Conservation (phyloP, 2,888 invertebrate species). For the Lymantria monacha region DNA sequence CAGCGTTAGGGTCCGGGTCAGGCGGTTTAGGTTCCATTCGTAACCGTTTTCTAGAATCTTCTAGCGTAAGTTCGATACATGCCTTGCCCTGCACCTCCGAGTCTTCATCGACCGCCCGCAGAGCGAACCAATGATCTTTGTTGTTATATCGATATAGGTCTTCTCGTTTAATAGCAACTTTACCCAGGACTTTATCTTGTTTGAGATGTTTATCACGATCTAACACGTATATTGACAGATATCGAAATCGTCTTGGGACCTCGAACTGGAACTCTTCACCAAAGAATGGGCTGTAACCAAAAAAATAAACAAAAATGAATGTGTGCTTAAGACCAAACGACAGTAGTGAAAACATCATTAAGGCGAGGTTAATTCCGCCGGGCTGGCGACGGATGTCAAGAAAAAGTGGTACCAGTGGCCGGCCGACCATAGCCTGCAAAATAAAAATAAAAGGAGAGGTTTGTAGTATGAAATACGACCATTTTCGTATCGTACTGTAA, state of each 20-base stretch:
- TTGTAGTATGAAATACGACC: too few species aligned
- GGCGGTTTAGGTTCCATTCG: constrained; percentile 79
- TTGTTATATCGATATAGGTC: constrained; percentile 93
- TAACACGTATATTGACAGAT: constrained; percentile 93
- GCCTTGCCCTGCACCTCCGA: constrained; percentile 96
- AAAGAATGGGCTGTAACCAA: constrained; percentile 90
- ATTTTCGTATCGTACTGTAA: too few species aligned
- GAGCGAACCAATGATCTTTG: constrained; percentile 96
- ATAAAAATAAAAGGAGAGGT: too few species aligned
- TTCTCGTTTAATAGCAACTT: constrained; percentile 93
- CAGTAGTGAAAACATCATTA: too few species aligned
- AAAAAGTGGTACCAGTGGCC: too few species aligned
- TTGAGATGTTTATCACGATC: constrained; percentile 92
- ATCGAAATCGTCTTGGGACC: constrained; percentile 94
- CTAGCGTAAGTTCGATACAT: constrained; percentile 89
- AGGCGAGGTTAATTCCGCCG: too few species aligned
- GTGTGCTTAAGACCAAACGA: too few species aligned
- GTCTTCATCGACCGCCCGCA: constrained; percentile 92
- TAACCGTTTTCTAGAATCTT: constrained; percentile 79
- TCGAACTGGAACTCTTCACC: constrained; percentile 97
- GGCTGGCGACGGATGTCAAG: too few species aligned
- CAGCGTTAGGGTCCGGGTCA: constrained; percentile 62
- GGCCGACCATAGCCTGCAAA: too few species aligned
- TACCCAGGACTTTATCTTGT: constrained; percentile 90
- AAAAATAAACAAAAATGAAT: constrained; percentile 8